Conservation (phyloP, 2,888 invertebrate species). For the Icerya purchasi region DNA sequence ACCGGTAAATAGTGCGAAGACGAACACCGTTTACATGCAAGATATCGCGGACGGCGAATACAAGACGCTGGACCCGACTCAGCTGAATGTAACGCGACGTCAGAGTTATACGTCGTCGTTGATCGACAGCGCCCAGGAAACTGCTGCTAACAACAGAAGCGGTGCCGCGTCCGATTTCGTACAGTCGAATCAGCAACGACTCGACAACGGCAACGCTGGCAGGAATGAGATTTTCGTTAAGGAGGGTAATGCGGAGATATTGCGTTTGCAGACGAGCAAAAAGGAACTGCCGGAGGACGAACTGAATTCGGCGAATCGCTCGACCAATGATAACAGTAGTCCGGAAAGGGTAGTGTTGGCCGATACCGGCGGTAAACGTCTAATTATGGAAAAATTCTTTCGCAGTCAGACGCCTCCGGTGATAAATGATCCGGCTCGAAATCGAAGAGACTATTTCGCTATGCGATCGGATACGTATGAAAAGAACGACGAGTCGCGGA, state of each 20-base stretch:
- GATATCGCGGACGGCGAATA: slow-evolving; percentile 31
- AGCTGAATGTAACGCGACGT: slow-evolving; percentile 14
- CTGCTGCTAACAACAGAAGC: background rate
- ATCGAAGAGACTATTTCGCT: background rate
- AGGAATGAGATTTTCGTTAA: slow-evolving; percentile 45
- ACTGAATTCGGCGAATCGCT: background rate
- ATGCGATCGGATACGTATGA: background rate
- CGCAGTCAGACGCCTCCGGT: slow-evolving; percentile 32
- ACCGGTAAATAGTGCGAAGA: background rate
- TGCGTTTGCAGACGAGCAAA: slow-evolving; percentile 44
- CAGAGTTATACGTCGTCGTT: slow-evolving; percentile 12
- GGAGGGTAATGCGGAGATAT: slow-evolving; percentile 65
- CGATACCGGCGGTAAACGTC: slow-evolving; percentile 59
- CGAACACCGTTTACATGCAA: slow-evolving; percentile 25
- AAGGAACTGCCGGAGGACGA: slow-evolving; percentile 15
- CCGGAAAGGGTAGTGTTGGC: background rate
- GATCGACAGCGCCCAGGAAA: no score
- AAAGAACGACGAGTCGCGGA: background rate
- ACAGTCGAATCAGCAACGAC: background rate
- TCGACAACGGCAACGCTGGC: background rate
- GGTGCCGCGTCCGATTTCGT: background rate
- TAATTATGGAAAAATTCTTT: slow-evolving; percentile 61
- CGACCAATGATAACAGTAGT: slow-evolving; percentile 1
- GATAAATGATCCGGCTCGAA: background rate
- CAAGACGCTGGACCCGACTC: slow-evolving; percentile 19